Evolutionary conservation across 2,113 vertebrate species (phyloP).

Genomic region (Neolamprologus fasciatus): DNA sequence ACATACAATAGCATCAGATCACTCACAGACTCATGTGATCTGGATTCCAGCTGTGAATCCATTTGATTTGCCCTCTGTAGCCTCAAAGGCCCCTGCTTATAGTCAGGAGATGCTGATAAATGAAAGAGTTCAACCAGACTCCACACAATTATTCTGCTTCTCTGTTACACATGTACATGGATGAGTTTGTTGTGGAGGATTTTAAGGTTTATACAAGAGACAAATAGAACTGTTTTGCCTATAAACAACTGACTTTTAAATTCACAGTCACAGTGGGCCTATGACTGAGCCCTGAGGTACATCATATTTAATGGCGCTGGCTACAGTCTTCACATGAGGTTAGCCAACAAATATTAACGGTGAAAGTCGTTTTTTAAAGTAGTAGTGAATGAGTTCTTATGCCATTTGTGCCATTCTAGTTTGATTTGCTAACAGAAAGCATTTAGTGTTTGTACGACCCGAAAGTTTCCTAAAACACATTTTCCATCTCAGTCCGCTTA

Average conservation of each 20-base stretch:
- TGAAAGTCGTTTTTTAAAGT: not conserved
- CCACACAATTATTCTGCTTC: not conserved
- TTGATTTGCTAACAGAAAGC: not conserved
- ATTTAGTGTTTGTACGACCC: not conserved
- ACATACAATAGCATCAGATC: not conserved
- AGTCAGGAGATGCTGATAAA: not conserved
- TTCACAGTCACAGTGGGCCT: not conserved
- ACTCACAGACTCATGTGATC: not conserved
- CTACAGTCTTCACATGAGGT: not conserved
- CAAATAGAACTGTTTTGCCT: not conserved
- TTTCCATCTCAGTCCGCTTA: not conserved
- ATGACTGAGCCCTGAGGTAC: not conserved
- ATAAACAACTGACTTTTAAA: not conserved
- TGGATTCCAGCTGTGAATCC: not conserved
- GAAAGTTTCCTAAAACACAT: not conserved
- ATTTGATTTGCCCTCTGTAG: not conserved
- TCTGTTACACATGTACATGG: not conserved
- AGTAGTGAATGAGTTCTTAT: not conserved
- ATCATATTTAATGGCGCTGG: not conserved
- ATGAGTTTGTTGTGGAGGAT: not conserved
- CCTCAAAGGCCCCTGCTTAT: not conserved
- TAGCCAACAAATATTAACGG: not conserved
- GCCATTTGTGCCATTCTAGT: not conserved
- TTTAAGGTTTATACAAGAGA: not conserved
- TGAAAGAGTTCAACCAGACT: not conserved